Evolutionary conservation across 1,140 invertebrate genomes (phyloP), one percentile per base, ranked within the genome.

Genomic region (Orius laevigatus): DNA sequence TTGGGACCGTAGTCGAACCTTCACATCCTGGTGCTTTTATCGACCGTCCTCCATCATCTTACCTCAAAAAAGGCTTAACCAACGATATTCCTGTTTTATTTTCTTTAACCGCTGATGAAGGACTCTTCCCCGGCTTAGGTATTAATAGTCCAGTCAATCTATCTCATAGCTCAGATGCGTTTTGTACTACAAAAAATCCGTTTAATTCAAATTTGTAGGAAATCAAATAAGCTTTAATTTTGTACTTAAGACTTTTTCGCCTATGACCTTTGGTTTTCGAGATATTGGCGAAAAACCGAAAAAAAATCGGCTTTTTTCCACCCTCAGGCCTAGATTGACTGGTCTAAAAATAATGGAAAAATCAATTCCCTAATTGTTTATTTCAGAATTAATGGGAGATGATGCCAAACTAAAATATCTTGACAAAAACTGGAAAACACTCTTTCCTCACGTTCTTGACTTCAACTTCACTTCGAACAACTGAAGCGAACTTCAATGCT

Each of bases 401-500:
- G 58, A 66, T 2, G 49, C 57, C n/a, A 52, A 63, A 11, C 52
- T 77, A 9, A 52, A 62, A 10, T 62, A 72, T 9, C 51, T 78
- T n/a, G 68, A 76, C 40, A 55, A 66, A 1, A 65, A 69, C 19
- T 79, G 75, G 75, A 60, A 73, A 3, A 55, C 65, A 33, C 59
- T 78, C 3, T 67, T 68, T 2, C 69, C 71, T 11, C 57, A 67
- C 54, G 63, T 74, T 5, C 67, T 78, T 5, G 75, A 76, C 52
- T 76, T 68, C 55, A 74, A 77, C 50, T 66, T 75, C 52, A 76
- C 74, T 0, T 18, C 16, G 5, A 42, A 15, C n/a, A 14, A 10
- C 8, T 25, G 25, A n/a, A n/a, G n/a, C n/a, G n/a, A n/a, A n/a
- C n/a, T n/a, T n/a, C n/a, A n/a, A n/a, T n/a, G n/a, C n/a, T n/a